A percentile compares a stretch with the other conserved stretches of the same genome.
Evolutionary conservation across 2,113 vertebrate genomes (phyloP).

Genomic region (Ginglymostoma cirratum): DNA sequence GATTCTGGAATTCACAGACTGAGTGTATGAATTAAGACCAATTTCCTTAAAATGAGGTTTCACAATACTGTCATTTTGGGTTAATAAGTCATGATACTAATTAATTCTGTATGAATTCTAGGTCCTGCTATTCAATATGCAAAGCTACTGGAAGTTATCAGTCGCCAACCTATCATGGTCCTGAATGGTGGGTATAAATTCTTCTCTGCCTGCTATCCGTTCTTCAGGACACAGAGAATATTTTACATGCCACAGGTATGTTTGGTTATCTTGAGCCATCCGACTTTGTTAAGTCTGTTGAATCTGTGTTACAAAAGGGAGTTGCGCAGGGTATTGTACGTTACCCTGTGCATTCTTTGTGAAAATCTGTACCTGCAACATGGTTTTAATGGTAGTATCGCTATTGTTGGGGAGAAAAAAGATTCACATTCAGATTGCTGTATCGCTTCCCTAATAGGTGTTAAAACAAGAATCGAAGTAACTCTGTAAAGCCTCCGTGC

Average conservation of each 20-base stretch:
- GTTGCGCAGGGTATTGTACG: not conserved
- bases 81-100: not conserved
- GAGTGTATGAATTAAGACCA: not conserved
- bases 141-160: conserved; percentile 48
- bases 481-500: not conserved
- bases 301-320: not conserved
- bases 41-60: not conserved
- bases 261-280: not conserved
- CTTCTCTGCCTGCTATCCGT: conserved; percentile 67
- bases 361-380: not conserved
- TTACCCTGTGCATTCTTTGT: conserved; percentile 15
- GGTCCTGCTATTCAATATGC: conserved; percentile 52
- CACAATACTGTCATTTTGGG: not conserved
- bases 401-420: not conserved
- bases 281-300: not conserved
- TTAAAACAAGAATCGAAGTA: not conserved
- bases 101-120: conserved; percentile 33
- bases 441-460: not conserved
- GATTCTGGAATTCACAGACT: not conserved
- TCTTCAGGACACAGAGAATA: conserved; percentile 64
- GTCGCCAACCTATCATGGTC: conserved; percentile 53
- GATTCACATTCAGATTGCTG: not conserved
- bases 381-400: not conserved
- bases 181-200: conserved; percentile 63
- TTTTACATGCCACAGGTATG: conserved; percentile 72